These are phyloP conservation scores for Aricia agestis DNA, from an alignment of 1,140 invertebrate genomes.

Conservation along the genomic window DNA sequence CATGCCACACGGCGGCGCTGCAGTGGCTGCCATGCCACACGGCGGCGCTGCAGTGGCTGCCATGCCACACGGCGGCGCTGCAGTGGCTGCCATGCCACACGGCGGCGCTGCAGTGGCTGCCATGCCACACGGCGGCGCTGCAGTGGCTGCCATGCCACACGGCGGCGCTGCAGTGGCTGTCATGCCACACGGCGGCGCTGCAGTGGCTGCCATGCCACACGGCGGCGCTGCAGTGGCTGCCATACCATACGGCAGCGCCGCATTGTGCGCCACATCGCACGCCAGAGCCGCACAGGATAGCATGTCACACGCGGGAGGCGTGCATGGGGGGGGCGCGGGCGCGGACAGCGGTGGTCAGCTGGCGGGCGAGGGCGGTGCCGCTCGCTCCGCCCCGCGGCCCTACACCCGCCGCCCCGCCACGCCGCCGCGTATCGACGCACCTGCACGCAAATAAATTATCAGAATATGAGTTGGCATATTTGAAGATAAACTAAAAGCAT, in stretches of 20 bases:
- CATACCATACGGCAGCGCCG: too few relatives aligned
- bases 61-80: neutral
- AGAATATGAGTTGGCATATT: too few relatives aligned
- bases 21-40: neutral
- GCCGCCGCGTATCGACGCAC: slow-evolving; percentile 28
- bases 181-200: neutral
- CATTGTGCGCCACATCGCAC: neutral
- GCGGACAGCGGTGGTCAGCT: slow-evolving; percentile 20
- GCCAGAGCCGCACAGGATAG: too few relatives aligned
- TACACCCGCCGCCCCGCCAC: slow-evolving; percentile 48
- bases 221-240: neutral
- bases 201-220: too few relatives aligned
- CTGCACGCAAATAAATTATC: neutral
- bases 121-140: neutral
- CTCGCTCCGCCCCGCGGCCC: slow-evolving; percentile 41
- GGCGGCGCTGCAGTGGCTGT: too few relatives aligned
- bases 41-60: neutral
- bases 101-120: neutral
- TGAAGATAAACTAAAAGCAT: too few relatives aligned
- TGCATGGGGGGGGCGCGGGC: neutral
- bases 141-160: too few relatives aligned
- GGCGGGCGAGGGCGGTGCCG: slow-evolving; percentile 20
- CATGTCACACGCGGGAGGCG: neutral
- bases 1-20: neutral
- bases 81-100: neutral